Percentiles rank a stretch among this genome's conserved stretches.
phyloP scores from a whole-genome alignment of 2,797 vertebrate genomes.

The Anolis apletophallus region DNA sequence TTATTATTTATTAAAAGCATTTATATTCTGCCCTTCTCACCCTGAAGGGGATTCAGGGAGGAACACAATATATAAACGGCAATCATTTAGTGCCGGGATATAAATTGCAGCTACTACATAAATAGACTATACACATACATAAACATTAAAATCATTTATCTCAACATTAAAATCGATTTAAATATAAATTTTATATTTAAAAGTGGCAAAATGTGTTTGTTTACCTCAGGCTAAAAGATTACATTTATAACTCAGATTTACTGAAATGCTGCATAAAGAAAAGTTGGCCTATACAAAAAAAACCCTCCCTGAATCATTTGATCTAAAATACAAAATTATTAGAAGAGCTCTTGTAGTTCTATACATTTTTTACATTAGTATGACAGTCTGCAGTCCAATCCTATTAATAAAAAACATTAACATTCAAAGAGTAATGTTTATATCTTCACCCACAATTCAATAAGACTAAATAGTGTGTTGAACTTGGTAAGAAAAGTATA shows the following conservation, averaged over 20 bases:
- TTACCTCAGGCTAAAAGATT: neutral
- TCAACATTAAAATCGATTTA: too few relatives aligned
- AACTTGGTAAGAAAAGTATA: neutral
- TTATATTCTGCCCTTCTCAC: too few relatives aligned
- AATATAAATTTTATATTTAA: neutral
- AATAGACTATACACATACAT: too few relatives aligned
- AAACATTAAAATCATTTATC: too few relatives aligned
- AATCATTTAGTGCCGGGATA: too few relatives aligned
- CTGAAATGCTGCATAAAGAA: neutral
- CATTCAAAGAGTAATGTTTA: conserved; percentile 1
- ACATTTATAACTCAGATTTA: neutral
- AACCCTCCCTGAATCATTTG: conserved; percentile 13
- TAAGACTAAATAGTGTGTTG: neutral
- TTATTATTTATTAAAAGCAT: too few relatives aligned
- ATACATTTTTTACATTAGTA: conserved; percentile 5
- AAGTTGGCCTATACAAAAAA: neutral
- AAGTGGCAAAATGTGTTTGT: neutral
- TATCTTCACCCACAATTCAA: neutral
- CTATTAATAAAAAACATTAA: conserved; percentile 31
- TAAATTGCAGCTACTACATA: too few relatives aligned
- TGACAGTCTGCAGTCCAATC: neutral
- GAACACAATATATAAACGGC: too few relatives aligned
- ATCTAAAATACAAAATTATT: neutral
- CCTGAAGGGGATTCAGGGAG: too few relatives aligned
- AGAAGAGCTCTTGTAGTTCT: neutral